phyloP scores from a whole-genome alignment of 2,113 vertebrate genomes.

The Gallinago paraguaiae region DNA sequence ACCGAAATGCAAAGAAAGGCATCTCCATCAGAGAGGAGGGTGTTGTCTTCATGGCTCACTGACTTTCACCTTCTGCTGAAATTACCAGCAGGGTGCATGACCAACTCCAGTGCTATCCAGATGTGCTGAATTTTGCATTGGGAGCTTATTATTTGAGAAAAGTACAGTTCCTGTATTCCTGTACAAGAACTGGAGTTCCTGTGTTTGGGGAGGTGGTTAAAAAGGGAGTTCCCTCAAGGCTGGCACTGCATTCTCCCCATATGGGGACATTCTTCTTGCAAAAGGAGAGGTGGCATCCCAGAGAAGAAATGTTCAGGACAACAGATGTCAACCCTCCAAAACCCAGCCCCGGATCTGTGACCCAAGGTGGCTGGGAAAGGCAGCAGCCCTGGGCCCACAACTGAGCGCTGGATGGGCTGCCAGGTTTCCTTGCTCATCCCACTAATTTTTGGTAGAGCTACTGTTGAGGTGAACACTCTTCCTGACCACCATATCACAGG shows the following conservation, averaged over 20 bases:
- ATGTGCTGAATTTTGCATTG: not conserved
- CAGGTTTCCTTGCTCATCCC: not conserved
- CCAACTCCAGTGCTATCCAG: not conserved
- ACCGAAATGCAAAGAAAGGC: not conserved
- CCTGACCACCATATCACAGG: too few species aligned
- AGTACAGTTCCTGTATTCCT: too few species aligned
- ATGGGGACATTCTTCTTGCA: too few species aligned
- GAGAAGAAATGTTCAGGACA: not conserved
- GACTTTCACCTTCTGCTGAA: not conserved
- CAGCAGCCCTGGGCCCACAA: not conserved
- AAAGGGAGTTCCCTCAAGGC: not conserved
- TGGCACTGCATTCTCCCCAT: not conserved
- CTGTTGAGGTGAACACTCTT: not conserved
- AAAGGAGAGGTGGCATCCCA: not conserved
- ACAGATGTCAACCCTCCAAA: not conserved
- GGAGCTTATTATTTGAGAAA: not conserved
- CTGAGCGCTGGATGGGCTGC: not conserved
- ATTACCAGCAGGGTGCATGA: accelerated
- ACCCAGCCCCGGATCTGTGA: not conserved
- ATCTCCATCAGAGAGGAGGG: not conserved
- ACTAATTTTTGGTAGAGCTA: not conserved
- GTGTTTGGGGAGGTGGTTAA: not conserved
- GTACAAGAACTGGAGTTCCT: not conserved
- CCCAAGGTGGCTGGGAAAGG: not conserved
- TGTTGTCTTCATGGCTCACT: not conserved